These are phyloP conservation scores for Subacronicta megacephala DNA, from an alignment of 2,888 invertebrate species.

Conservation along the genomic window DNA sequence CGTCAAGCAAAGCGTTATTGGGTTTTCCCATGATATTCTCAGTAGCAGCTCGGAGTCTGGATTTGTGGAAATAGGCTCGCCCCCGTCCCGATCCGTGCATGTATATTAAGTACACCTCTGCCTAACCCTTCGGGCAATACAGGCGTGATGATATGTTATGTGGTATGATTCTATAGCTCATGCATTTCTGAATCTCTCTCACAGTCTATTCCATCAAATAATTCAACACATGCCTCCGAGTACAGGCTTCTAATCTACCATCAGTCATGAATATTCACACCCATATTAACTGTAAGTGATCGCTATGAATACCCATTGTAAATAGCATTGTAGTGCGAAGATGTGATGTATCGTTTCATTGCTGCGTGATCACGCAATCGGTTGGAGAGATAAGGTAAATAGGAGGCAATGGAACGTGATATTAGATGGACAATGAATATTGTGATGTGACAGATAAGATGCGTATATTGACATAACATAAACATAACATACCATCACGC, in stretches of 20 bases:
- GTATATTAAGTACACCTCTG: too few species aligned
- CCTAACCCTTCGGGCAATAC: too few species aligned
- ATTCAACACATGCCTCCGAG: constrained; percentile 2
- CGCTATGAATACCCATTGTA: constrained; percentile 2
- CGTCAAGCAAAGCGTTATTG: too few species aligned
- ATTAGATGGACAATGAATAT: constrained; percentile 1
- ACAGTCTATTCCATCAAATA: neutral
- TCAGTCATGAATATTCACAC: constrained; percentile 9
- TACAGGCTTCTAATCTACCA: constrained; percentile 2
- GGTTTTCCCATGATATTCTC: too few species aligned
- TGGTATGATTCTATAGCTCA: too few species aligned
- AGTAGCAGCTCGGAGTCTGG: too few species aligned
- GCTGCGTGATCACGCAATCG: constrained; percentile 2
- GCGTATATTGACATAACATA: too few species aligned
- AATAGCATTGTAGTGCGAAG: constrained; percentile 1
- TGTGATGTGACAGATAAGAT: neutral
- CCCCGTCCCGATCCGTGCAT: too few species aligned
- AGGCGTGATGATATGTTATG: too few species aligned
- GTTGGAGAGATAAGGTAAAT: neutral
- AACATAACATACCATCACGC: too few species aligned
- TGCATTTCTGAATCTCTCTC: too few species aligned
- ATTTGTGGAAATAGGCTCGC: too few species aligned
- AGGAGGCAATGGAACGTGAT: neutral
- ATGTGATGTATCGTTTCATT: constrained; percentile 4
- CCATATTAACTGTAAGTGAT: constrained; percentile 8